These are phyloP conservation scores for Larimichthys polyactis DNA, from an alignment of 2,113 vertebrate species.

Conservation along the genomic window DNA sequence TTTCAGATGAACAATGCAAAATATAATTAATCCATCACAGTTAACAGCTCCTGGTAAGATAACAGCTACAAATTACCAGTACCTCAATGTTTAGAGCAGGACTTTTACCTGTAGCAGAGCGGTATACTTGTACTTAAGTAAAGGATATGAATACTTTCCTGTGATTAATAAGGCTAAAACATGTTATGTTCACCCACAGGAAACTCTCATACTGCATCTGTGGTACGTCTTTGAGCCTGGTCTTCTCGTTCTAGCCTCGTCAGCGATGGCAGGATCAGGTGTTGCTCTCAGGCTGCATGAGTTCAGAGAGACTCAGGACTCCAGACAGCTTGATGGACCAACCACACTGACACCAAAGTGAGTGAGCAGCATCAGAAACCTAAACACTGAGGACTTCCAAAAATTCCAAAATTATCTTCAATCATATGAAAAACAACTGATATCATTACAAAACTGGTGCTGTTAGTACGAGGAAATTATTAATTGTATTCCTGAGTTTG, in stretches of 20 bases:
- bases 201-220: not conserved
- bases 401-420: too few relatives aligned
- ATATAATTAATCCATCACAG: too few relatives aligned
- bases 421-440: not conserved
- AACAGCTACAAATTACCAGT: too few relatives aligned
- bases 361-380: not conserved
- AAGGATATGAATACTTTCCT: too few relatives aligned
- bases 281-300: conserved; percentile 74
- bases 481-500: too few relatives aligned
- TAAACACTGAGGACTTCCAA: not conserved
- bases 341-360: not conserved
- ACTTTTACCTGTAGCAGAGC: too few relatives aligned
- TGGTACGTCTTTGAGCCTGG: not conserved
- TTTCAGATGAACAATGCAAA: too few relatives aligned
- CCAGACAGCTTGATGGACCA: not conserved
- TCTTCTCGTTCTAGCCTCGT: not conserved
- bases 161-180: too few relatives aligned
- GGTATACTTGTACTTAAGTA: too few relatives aligned
- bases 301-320: conserved; percentile 63
- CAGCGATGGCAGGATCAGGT: conserved; percentile 72
- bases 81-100: too few relatives aligned
- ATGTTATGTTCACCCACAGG: not conserved
- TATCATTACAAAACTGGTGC: not conserved
- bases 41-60: too few relatives aligned
- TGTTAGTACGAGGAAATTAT: not conserved